Evolutionary conservation across 2,113 vertebrate species (phyloP), one percentile per base, ranked within the genome.

Genomic region (Tinamus guttatus): DNA sequence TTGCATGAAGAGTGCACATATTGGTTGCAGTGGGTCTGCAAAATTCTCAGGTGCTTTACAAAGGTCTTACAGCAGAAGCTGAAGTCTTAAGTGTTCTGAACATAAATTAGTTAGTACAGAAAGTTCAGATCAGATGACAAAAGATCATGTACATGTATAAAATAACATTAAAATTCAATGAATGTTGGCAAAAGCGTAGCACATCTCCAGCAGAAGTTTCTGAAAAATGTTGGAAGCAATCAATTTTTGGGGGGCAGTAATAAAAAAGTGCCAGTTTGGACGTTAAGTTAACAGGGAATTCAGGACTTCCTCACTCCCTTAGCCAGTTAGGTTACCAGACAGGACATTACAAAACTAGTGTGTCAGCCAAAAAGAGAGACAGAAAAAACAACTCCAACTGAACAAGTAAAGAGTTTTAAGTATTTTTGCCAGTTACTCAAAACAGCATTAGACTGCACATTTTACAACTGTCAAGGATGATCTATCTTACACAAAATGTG

Each of bases 171-270:
- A 68, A 58, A 90, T 68, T 81, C 19, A 81, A 8, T 21, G 4
- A 77, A 24, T 38, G 36, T 3, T 76, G 51, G 51, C 47, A 76
- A 56, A 67, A 63, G 25, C 43, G 22, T 30, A 81, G 30, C 43
- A 58, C 7, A 80, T 59, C 7, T 27, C 43, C 43, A 63, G 27
- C 18, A 92, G 70, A 87, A 90, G 11, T 64, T 63, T 79, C 43
- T 76, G 22, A 84, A 52, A 90, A 94, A 88, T 4, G 2, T 9
- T 51, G 16, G 34, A 25, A 95, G 68, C 38, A 67, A 25, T 82
- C 51, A 90, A 6, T 65, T 86, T 81, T 87, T 94, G n/a, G n/a
- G n/a, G n/a, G 68, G 62, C 85, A 94, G 58, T 81, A 93, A 84
- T 47, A 64, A 34, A 81, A 88, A 40, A 71, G 25, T 77, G 78